Base-by-base conservation (phyloP, 2,113 vertebrate genomes). In the Antidorcas marsupialis region DNA sequence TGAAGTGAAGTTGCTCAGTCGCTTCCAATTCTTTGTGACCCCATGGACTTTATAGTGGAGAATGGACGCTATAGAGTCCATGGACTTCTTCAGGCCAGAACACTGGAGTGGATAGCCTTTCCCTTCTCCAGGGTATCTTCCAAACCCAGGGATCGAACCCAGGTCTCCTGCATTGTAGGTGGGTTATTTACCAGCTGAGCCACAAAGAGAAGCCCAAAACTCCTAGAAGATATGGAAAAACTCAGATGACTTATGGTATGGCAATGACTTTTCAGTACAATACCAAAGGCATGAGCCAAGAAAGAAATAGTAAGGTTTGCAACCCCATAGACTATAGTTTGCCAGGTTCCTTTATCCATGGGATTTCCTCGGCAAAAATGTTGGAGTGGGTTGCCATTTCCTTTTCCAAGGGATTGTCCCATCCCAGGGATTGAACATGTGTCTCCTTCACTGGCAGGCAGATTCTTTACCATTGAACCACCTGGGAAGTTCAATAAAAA, bases 21-120 rank as follows among this genome's bases (percentile, higher is more conserved):
- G 1, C 67, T 39, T 74, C 67, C 10, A 6, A 25, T 13, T 74
- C n/a, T 74, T 74, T 25, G 67, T 0, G 0, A 74, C n/a, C 36
- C 67, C 21, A 25, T 6, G 21, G 11, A 25, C 67, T 39, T 11
- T 74, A 74, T 0, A 74, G 64, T 57, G 21, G 21, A 57, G 55
- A 57, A 57, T 25, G 55, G 23, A 57, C 23, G 25, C 55, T 25
- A 25, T 4, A 10, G 21, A 52, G 8, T 39, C n/a, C n/a, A 71
- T 23, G n/a, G n/a, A 39, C 39, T 71, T 71, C 19, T 71, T 21
- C n/a, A 71, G 67, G 67, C 67, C 19, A 71, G 67, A 71, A 71
- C 21, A 71, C 10, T 39, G n/a, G 67, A 74, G 10, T 39, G 67
- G 5, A 21, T 25, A 74, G 67, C 67, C n/a, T 74, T 74, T 74